Evolutionary conservation across 2,113 vertebrate species (phyloP), one percentile per base, ranked within the genome.

Genomic region (Sander lucioperca): DNA sequence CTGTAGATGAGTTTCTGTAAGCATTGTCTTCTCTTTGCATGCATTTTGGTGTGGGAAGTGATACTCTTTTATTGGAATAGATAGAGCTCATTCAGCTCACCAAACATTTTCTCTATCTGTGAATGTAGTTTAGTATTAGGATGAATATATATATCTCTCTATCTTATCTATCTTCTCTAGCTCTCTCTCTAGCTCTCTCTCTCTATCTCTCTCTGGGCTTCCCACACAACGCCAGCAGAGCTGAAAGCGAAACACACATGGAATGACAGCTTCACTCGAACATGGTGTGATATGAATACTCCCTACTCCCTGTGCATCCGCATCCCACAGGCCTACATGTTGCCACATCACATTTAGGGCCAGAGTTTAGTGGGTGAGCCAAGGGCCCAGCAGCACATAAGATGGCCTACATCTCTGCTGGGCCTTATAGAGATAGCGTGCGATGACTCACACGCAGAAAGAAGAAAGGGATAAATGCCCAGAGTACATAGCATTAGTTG

Each of bases 381-480:
- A 66, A 12, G 2, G 15, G 63, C 59, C 83, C 73, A 39, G 54
- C 61, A 79, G 71, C 62, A 51, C 51, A 54, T 7, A 7, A 62
- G 10, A 30, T 91, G 90, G 90, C 88, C 92, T 84, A 89, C 74
- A 91, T 89, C 77, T 77, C 50, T 74, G 68, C 33, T 0, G 7
- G 64, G 75, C 69, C 67, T 79, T 75, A 76, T 74, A 78, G 33
- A 43, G 74, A 54, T 25, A 68, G 70, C 66, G 63, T 30, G 39
- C 48, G 64, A 70, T 86, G 86, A 87, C 48, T 88, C 86, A 80
- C 13, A 64, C 18, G 14, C 48, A 48, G 14, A 61, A 57, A 68
- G n/a, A 58, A 85, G 43, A 83, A 73, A 13, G 67, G 53, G 71
- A 81, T 80, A 78, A 82, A 83, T 2, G n/a, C 36, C 16, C 45